phyloP scores from a whole-genome alignment of 2,888 invertebrate genomes.

The Branchellion lobata region DNA sequence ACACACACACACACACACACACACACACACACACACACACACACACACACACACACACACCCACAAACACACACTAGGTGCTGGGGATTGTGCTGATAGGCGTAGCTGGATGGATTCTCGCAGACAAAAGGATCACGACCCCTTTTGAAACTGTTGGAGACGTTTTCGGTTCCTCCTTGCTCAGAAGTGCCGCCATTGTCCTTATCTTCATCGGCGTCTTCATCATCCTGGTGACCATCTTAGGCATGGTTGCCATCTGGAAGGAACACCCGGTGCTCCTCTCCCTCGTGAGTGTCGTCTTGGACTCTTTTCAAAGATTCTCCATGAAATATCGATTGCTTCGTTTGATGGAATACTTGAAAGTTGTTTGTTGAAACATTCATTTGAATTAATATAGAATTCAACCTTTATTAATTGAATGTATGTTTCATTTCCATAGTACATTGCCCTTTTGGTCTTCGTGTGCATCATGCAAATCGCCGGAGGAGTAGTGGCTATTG shows the following conservation, averaged over 20 bases:
- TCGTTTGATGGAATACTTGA: not conserved
- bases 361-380: not conserved
- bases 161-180: constrained; percentile 21
- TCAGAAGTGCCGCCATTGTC: constrained; percentile 35
- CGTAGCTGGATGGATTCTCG: constrained; percentile 40
- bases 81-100: constrained; percentile 42
- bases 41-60: no score
- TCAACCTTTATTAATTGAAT: no score
- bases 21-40: not conserved
- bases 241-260: constrained; percentile 41
- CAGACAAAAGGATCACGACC: constrained; percentile 6
- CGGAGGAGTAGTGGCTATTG: constrained; percentile 45
- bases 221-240: constrained; percentile 34
- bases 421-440: no score
- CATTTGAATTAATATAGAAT: not conserved
- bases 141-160: constrained; percentile 5
- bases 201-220: constrained; percentile 42
- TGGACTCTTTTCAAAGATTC: not conserved
- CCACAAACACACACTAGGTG: constrained; percentile 15
- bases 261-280: constrained; percentile 39
- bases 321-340: no score
- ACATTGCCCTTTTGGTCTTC: constrained; percentile 31
- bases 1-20: not conserved
- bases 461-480: constrained; percentile 38
- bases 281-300: constrained; percentile 36